These are phyloP conservation scores for Syndactyla subalaris DNA, from an alignment of 2,797 vertebrate genomes.

Conservation along the genomic window DNA sequence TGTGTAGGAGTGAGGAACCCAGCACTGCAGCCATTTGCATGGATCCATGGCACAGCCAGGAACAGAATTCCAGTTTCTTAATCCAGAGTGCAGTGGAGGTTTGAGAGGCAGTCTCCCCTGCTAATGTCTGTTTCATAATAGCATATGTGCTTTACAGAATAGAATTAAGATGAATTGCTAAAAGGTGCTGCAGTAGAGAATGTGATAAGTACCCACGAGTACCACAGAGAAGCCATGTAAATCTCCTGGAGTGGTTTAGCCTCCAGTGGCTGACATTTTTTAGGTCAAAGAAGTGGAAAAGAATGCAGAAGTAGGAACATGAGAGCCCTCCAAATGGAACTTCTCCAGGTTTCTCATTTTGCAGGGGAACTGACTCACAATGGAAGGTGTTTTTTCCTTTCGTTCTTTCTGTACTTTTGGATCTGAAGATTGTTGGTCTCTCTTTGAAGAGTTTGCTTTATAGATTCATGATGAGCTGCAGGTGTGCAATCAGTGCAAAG, in stretches of 20 bases:
- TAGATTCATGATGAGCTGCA: conserved; percentile 39
- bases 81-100: accelerated
- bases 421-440: conserved; percentile 24
- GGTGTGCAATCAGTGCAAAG: neutral
- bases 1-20: neutral
- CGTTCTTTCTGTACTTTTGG: conserved; percentile 37
- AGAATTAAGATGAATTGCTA: neutral
- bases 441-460: conserved; percentile 54
- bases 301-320: neutral
- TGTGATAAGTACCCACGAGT: neutral
- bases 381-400: conserved; percentile 5
- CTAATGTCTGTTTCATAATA: neutral
- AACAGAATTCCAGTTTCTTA: neutral
- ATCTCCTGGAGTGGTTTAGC: conserved; percentile 6
- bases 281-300: conserved; percentile 25
- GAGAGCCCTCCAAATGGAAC: neutral
- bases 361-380: neutral
- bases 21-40: neutral
- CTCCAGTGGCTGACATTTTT: neutral
- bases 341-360: conserved; percentile 6
- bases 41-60: neutral
- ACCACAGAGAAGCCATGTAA: neutral
- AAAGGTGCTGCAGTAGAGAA: neutral
- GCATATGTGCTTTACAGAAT: neutral
- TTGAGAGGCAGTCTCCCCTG: neutral